Evolutionary conservation across 2,888 invertebrate species (phyloP).

Genomic region (Limnephilus auricula): DNA sequence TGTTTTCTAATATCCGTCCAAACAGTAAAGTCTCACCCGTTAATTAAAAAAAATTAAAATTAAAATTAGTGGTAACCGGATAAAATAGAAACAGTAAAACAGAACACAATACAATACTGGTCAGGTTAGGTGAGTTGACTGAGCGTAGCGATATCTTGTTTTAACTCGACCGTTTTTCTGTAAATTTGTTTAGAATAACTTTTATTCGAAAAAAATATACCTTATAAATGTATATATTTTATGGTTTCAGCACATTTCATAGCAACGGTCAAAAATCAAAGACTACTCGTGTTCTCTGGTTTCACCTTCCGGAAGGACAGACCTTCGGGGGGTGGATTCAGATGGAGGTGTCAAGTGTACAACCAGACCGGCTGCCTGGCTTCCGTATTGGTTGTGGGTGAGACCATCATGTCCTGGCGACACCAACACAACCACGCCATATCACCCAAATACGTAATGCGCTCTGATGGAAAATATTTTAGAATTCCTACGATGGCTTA

Average conservation of each 20-base stretch:
- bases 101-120: no score
- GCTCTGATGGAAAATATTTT: neutral
- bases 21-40: no score
- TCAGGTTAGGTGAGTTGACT: no score
- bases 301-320: constrained; percentile 70
- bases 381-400: constrained; percentile 9
- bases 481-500: neutral
- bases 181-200: no score
- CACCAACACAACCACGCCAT: constrained; percentile 55
- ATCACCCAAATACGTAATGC: constrained; percentile 4
- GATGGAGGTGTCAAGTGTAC: constrained; percentile 49
- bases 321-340: constrained; percentile 66
- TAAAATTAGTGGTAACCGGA: no score
- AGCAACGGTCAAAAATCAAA: neutral
- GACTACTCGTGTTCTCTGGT: constrained; percentile 68
- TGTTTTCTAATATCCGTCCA: no score
- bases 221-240: neutral
- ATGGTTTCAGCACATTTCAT: constrained; percentile 26
- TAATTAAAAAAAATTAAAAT: no score
- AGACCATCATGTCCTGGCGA: constrained; percentile 16
- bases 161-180: no score
- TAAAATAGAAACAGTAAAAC: no score
- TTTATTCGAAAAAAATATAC: no score
- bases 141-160: no score
- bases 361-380: constrained; percentile 43